Evolutionary conservation across 2,888 invertebrate genomes (phyloP).

Genomic region (Phaedon cochleariae): DNA sequence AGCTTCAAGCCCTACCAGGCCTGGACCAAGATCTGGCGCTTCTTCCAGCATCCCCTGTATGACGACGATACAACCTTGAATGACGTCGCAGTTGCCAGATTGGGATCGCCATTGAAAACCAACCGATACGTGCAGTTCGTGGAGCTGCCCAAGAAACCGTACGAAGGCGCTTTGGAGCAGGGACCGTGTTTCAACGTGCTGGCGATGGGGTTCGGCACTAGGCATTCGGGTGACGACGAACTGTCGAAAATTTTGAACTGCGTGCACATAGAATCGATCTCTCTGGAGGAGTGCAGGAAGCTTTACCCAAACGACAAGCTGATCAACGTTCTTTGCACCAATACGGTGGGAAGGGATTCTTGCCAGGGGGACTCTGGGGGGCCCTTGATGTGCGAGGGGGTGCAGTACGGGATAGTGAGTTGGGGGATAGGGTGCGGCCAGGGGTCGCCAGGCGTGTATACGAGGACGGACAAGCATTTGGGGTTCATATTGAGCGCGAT

Average conservation of each 20-base stretch:
- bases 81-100: not conserved
- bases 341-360: conserved; percentile 18
- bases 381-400: conserved; percentile 24
- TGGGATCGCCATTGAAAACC: not conserved
- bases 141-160: not conserved
- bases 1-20: not conserved
- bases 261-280: not conserved
- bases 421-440: conserved; percentile 24
- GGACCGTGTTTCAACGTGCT: not conserved
- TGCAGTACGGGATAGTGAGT: conserved; percentile 27
- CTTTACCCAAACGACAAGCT: not conserved
- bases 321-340: conserved; percentile 15
- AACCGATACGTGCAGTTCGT: not conserved
- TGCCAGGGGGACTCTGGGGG: conserved; percentile 31
- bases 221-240: not conserved
- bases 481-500: conserved; percentile 12
- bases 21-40: not conserved
- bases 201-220: not conserved
- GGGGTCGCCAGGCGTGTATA: conserved; percentile 24
- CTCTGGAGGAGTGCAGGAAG: not conserved
- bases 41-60: not conserved
- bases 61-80: not conserved
- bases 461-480: conserved; percentile 24
- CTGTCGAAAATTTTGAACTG: not conserved
- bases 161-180: not conserved